Evolutionary conservation across 2,113 vertebrate genomes (phyloP).

Genomic region (Abramis brama): DNA sequence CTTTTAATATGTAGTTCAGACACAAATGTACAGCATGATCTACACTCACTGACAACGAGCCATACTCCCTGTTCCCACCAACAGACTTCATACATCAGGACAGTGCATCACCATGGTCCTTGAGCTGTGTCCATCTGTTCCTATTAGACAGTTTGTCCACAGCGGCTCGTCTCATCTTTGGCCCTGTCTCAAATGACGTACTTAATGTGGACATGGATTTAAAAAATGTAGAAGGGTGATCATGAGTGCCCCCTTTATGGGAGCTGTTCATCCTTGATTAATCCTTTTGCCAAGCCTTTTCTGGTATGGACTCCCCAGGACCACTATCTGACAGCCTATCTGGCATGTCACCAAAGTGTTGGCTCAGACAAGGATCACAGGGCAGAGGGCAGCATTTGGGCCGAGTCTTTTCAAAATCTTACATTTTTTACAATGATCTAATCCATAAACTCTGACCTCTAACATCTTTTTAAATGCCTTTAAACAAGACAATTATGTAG

Average conservation of each 20-base stretch:
- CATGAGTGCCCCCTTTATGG: too few relatives aligned
- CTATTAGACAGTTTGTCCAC: not conserved
- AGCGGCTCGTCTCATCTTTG: not conserved
- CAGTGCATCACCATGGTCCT: not conserved
- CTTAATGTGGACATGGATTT: not conserved
- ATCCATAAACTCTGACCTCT: not conserved
- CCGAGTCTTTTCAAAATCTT: not conserved
- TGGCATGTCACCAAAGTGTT: not conserved
- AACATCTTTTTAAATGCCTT: not conserved
- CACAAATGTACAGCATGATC: not conserved
- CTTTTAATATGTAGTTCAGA: not conserved
- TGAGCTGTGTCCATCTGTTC: not conserved
- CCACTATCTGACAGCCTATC: not conserved
- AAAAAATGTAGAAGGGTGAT: not conserved
- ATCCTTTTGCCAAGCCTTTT: not conserved
- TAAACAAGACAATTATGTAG: not conserved
- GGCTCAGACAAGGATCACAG: not conserved
- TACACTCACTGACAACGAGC: not conserved
- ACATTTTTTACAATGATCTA: not conserved
- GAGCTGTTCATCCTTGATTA: not conserved
- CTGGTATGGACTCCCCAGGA: not conserved
- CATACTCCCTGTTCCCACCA: not conserved
- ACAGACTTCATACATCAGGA: not conserved
- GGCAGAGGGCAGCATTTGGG: not conserved
- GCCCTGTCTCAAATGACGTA: not conserved